Percentiles rank a stretch among this genome's conserved stretches.
phyloP scores from a whole-genome alignment of 2,888 invertebrate genomes.

The Unio delphinus region DNA sequence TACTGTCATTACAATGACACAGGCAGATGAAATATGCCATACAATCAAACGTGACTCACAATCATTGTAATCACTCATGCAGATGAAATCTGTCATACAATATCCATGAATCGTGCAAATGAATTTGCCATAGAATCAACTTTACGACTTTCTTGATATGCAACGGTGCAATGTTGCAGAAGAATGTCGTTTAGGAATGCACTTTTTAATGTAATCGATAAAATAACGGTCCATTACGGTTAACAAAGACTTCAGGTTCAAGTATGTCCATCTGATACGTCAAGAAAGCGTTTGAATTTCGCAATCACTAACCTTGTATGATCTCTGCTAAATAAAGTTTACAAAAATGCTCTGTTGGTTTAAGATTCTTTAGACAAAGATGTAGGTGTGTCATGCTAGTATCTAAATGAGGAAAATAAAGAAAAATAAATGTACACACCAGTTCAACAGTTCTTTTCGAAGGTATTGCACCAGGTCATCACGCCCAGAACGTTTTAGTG shows the following conservation, averaged over 20 bases:
- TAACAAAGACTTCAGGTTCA: no score
- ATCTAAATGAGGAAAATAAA: no score
- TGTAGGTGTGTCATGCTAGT: no score
- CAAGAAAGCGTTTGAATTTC: no score
- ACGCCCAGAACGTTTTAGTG: slow-evolving; percentile 20
- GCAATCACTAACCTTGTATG: no score
- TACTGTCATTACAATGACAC: background rate
- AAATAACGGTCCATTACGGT: background rate
- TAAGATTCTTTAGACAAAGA: no score
- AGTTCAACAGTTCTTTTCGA: slow-evolving; percentile 17
- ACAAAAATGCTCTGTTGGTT: no score
- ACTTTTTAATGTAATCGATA: background rate
- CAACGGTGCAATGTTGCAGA: background rate
- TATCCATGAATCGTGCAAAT: no score
- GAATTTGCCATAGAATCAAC: background rate
- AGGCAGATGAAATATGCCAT: background rate
- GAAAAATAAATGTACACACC: slow-evolving; percentile 10
- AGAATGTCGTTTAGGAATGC: background rate
- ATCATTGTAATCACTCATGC: no score
- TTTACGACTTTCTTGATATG: background rate
- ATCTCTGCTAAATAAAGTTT: no score
- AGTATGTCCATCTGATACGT: no score
- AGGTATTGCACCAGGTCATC: slow-evolving; percentile 18
- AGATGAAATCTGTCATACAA: no score
- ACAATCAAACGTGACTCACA: slow-evolving; percentile 3